Evolutionary conservation across 2,113 vertebrate genomes (phyloP).

Genomic region (Hepsetus odoe): DNA sequence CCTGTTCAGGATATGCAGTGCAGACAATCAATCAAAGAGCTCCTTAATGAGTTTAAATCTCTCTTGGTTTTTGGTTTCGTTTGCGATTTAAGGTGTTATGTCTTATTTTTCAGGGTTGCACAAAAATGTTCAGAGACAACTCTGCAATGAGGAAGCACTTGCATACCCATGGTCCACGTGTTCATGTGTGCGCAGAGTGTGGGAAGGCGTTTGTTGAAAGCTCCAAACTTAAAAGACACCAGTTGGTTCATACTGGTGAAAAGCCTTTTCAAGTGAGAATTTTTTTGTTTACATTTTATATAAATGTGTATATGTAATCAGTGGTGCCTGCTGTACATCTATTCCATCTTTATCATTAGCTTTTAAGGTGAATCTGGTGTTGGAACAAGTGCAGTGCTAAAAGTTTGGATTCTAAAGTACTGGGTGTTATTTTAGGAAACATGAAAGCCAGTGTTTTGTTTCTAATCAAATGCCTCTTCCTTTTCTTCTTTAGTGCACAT

Average conservation of each 20-base stretch:
- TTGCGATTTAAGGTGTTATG: background rate
- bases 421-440: background rate
- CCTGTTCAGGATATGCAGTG: too few species aligned
- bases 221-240: constrained; percentile 96
- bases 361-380: background rate
- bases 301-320: too few species aligned
- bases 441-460: background rate
- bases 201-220: constrained; percentile 98
- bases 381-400: background rate
- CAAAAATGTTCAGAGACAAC: constrained; percentile 99
- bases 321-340: too few species aligned
- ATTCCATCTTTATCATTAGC: too few species aligned
- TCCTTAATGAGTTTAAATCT: too few species aligned
- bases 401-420: background rate
- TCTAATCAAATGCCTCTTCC: background rate
- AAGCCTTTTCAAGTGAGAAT: constrained; percentile 94
- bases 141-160: constrained; percentile 98
- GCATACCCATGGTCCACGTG: constrained; percentile 95
- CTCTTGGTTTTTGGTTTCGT: too few species aligned
- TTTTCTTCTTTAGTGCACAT: constrained; percentile 85
- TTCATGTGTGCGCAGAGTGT: constrained; percentile 97
- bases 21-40: too few species aligned
- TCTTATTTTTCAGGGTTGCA: constrained; percentile 83
- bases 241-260: constrained; percentile 99
- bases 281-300: background rate